Percentiles rank a stretch among this genome's conserved stretches.
Evolutionary conservation across 1,140 invertebrate genomes (phyloP).

Genomic region (Ceratina japonica): DNA sequence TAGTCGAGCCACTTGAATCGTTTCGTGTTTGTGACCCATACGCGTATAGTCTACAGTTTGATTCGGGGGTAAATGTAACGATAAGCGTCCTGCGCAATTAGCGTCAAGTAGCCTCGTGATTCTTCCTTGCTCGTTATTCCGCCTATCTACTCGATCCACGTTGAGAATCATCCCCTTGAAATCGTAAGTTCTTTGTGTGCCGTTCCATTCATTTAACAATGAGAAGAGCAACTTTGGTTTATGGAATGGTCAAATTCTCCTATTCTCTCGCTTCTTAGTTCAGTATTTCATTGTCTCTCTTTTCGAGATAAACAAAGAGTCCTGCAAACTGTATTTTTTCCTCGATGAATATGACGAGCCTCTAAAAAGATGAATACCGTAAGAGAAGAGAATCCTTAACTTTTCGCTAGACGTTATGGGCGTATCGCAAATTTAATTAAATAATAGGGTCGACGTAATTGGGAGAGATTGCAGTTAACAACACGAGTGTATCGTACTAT

Average conservation of each 20-base stretch:
- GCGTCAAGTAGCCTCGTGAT: slow-evolving; percentile 58
- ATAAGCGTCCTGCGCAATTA: slow-evolving; percentile 54
- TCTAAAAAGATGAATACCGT: too few relatives aligned
- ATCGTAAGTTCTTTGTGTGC: slow-evolving; percentile 37
- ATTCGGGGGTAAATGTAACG: slow-evolving; percentile 47
- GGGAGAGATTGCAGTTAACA: too few relatives aligned
- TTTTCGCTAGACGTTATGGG: too few relatives aligned
- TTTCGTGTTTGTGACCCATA: slow-evolving; percentile 34
- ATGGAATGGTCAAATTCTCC: neutral
- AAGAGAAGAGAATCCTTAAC: too few relatives aligned
- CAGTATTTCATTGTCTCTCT: neutral
- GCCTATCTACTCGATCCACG: slow-evolving; percentile 38
- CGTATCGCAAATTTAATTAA: too few relatives aligned
- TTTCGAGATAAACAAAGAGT: slow-evolving; percentile 13
- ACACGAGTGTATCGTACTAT: too few relatives aligned
- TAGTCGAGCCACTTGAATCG: slow-evolving; percentile 26
- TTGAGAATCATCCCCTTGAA: slow-evolving; percentile 48
- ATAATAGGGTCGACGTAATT: too few relatives aligned
- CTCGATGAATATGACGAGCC: too few relatives aligned
- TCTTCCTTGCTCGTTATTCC: slow-evolving; percentile 54
- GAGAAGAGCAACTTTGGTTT: slow-evolving; percentile 34
- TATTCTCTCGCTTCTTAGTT: neutral
- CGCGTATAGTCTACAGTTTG: slow-evolving; percentile 26
- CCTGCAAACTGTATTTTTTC: neutral
- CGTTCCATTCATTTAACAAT: slow-evolving; percentile 40